Evolutionary conservation across 1,140 invertebrate species (phyloP).

Genomic region (Macrobrachium nipponense): DNA sequence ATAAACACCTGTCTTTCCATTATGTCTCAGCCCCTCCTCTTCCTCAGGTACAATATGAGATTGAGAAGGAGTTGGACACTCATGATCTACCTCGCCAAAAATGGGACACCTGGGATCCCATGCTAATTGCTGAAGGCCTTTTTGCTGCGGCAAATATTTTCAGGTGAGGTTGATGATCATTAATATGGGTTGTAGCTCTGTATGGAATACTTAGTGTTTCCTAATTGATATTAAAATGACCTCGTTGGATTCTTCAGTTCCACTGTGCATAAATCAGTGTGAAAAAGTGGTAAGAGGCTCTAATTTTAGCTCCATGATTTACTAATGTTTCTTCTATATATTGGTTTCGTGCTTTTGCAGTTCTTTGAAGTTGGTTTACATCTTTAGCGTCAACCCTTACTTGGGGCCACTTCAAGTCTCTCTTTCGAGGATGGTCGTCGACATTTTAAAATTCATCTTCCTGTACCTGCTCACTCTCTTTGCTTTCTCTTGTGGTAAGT

Average conservation of each 20-base stretch:
- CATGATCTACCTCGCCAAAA: constrained; percentile 69
- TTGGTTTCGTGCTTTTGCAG: constrained; percentile 71
- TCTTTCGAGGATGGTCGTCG: constrained; percentile 96
- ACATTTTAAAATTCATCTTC: constrained; percentile 98
- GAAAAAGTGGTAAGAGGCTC: neutral
- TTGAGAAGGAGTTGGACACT: constrained; percentile 65
- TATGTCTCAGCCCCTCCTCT: no score
- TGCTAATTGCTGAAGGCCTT: constrained; percentile 76
- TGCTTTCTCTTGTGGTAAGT: constrained; percentile 95
- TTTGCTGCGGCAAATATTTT: constrained; percentile 78
- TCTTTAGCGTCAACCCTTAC: constrained; percentile 98
- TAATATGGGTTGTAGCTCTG: no score
- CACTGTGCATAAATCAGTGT: no score
- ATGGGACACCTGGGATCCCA: constrained; percentile 78
- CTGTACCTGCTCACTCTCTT: constrained; percentile 96
- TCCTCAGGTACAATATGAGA: constrained; percentile 69
- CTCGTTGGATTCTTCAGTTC: no score
- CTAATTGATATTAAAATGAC: no score
- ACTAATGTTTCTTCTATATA: neutral
- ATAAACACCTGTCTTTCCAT: neutral
- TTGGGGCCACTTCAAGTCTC: constrained; percentile 97
- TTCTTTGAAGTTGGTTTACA: constrained; percentile 97
- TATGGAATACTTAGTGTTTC: no score
- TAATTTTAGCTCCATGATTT: neutral
- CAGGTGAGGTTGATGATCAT: constrained; percentile 65